Base-by-base conservation (phyloP, 2,797 vertebrate genomes). In the Halcyon smyrnensis region DNA sequence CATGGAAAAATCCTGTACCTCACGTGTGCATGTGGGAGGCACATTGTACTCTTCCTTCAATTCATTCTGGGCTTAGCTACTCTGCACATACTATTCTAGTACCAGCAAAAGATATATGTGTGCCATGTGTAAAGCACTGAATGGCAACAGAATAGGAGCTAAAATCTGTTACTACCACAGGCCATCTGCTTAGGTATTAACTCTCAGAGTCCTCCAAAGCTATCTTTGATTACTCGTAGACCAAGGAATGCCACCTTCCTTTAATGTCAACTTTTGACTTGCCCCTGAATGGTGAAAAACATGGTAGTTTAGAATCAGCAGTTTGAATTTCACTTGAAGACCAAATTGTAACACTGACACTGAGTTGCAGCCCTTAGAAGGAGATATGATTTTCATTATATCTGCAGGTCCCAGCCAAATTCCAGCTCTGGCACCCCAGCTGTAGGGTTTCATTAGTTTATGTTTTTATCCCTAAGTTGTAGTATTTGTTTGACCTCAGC, bases 1-100 rank as follows among this genome's bases (percentile, higher is more conserved):
- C 28, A 24, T 54, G 62, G 78, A 93, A 95, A 87, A 97, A 84
- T 77, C 45, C 56, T 19, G 23, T 51, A 79, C 62, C 80, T 93
- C 68, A 65, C 2, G 1, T 51, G 51, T 82, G 37, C 81, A 62
- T 21, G 79, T 96, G 90, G 74, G 95, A 97, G 64, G 73, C 81
- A 87, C 17, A 23, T 93, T 94, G 88, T 60, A 57, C 27, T 82
- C 46, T 59, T 95, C 27, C 46, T 86, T 71, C 45, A 69, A 85
- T 90, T 89, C 75, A 50, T 85, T 89, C 68, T 82, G 82, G 12
- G 46, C 24, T 87, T 87, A 84, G 65, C 36, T 76, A 37, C 39
- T 62, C 83, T 65, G 46, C 63, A 56, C 21, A 36, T 62, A 39
- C 4, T 60, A 36, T 36, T 13, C 48, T 48, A 32, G 12, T 21